Evolutionary conservation across 2,797 vertebrate genomes (phyloP).

Genomic region (Takifugu rubripes): DNA sequence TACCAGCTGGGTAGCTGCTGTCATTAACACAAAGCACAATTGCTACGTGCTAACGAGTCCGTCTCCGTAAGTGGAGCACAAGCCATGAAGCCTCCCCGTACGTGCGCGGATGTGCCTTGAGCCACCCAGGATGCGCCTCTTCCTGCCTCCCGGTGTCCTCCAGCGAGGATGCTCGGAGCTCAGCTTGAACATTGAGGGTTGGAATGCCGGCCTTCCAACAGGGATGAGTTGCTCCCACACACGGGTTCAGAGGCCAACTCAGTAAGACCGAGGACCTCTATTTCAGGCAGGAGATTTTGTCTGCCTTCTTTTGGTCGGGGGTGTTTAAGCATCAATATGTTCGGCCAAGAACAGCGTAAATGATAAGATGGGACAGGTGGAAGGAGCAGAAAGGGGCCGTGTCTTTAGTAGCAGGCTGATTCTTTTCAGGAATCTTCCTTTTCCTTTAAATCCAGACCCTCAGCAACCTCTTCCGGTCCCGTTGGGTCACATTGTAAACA

Average conservation of each 20-base stretch:
- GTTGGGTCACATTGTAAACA: not conserved
- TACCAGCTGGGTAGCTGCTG: conserved; percentile 2
- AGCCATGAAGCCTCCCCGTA: too few relatives aligned
- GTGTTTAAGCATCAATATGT: too few relatives aligned
- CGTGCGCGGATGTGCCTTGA: too few relatives aligned
- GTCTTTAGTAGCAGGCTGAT: not conserved
- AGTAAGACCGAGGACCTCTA: not conserved
- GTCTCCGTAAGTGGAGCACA: not conserved
- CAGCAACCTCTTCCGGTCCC: too few relatives aligned
- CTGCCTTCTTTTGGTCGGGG: too few relatives aligned
- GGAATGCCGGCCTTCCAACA: conserved; percentile 25
- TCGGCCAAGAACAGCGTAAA: too few relatives aligned
- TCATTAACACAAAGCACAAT: not conserved
- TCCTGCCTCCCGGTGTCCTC: conserved; percentile 14
- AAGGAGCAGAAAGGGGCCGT: too few relatives aligned
- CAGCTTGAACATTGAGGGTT: conserved; percentile 12
- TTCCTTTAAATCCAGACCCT: not conserved
- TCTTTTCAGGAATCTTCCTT: conserved; percentile 11
- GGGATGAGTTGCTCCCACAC: conserved; percentile 42
- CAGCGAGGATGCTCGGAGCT: conserved; percentile 23
- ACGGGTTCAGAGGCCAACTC: conserved; percentile 6
- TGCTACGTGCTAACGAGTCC: not conserved
- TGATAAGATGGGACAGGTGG: too few relatives aligned
- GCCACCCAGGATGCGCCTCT: too few relatives aligned
- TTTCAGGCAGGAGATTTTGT: not conserved